Evolutionary conservation across 2,888 invertebrate species (phyloP).

Genomic region (Rosalia funebris): DNA sequence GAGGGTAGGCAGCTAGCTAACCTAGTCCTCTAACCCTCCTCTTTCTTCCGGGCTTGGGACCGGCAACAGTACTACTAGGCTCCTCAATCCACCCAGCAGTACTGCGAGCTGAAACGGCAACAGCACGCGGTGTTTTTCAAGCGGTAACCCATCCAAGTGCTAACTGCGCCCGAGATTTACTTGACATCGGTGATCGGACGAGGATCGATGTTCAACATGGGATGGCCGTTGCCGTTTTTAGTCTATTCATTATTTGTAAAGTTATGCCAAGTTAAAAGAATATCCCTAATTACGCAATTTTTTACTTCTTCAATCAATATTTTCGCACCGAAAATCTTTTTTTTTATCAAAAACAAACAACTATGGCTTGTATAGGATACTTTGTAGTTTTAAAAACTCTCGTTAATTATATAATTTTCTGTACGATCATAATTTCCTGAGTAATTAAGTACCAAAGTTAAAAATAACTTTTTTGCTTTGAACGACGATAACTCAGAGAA

Average conservation of each 20-base stretch:
- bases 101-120: too few species aligned
- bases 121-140: too few species aligned
- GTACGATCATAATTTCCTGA: background rate
- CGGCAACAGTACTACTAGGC: too few species aligned
- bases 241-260: background rate
- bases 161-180: too few species aligned
- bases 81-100: too few species aligned
- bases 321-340: background rate
- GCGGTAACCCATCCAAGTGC: too few species aligned
- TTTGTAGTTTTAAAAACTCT: background rate
- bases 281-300: background rate
- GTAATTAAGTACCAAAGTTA: background rate
- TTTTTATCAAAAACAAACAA: background rate
- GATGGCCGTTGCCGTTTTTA: too few species aligned
- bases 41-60: too few species aligned
- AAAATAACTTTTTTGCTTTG: background rate
- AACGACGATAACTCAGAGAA: background rate
- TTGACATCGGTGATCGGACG: too few species aligned
- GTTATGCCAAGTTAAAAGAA: background rate
- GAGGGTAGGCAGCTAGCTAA: too few species aligned
- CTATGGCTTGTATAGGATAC: background rate
- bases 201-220: too few species aligned
- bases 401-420: background rate
- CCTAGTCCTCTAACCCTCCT: too few species aligned
- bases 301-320: background rate